Base-by-base conservation (phyloP, 2,797 vertebrate genomes). In the Champsocephalus gunnari region DNA sequence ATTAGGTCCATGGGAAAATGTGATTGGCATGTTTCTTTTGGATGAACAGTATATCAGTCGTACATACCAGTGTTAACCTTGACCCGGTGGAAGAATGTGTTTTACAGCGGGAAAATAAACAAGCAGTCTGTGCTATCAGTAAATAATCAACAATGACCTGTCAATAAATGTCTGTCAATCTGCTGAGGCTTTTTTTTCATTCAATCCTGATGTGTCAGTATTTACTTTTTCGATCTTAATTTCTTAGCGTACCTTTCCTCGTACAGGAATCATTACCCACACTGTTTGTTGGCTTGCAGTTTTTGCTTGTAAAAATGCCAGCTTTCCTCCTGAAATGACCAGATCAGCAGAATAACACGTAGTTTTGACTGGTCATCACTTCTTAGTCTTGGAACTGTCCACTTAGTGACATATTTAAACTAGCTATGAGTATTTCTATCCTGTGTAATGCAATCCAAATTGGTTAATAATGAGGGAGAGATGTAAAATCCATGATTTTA, bases 31-130 rank as follows among this genome's bases (percentile, higher is more conserved):
- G 34, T 38, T 38, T 38, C 34, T 7, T 38, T 38, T 38, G 34
- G 34, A 38, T 38, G 34, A 38, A 21, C 28, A 38, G 9, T 12
- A 11, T 24, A 17, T 49, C n/a, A 69, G 43, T 6, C 1, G 17
- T 4, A 7, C 32, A 13, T 51, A 55, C 21, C 0, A 3, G 3
- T 12, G 16, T 67, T 43, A 38, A 45, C 48, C 59, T 49, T 74
- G 62, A 74, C 62, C 57, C 9, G 6, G 44, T 7, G 16, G 0
- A 41, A 3, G 60, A 69, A 13, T 13, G 51, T 3, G 44, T 60
- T 86, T 81, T 76, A 70, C 13, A 61, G 63, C 50, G 47, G 61
- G 10, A 38, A 43, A 34, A 56, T 12, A 14, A 1, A 48, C 9
- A 5, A 60, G 19, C 48, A 34, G 38, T 9, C 1, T 9, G 9